Evolutionary conservation across 35 echinoderm and acorn worm genomes (phyloP), one percentile per base, ranked within the genome.

Genomic region (Patiria miniata): DNA sequence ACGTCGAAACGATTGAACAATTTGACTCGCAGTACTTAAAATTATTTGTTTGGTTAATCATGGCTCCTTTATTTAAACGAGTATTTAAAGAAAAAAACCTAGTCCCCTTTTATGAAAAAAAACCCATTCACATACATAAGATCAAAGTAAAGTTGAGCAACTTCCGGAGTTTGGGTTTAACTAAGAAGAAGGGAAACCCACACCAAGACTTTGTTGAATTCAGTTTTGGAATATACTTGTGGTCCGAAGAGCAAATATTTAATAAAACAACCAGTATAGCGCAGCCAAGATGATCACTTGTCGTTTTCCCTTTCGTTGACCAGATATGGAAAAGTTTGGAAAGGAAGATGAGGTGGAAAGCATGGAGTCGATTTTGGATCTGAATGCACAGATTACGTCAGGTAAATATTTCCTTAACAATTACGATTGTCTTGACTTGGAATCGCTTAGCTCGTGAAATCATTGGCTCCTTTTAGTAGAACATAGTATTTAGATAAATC

Each of bases 291-390:
- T 39, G 15, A 40, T 80, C 1, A 28, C 50, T 81, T 51, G 21
- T 33, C 1, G n/a, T n/a, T n/a, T n/a, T 52, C 1, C 26, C 38
- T 82, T 51, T 52, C 5, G 32, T 30, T 78, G 1, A 4, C 16
- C 80, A 82, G 88, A 90, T 15, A 40, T 90, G 57, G 51, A 2
- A 10, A 83, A 36, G 26, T 83, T 83, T 77, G 88, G 88, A 10
- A 90, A 33, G 14, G 26, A 82, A 37, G 33, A 76, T 21, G 88
- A 90, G 29, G 88, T 83, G n/a, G 88, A 52, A 36, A 90, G 52
- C 47, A 76, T 90, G 79, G 88, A 77, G 21, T 51, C 51, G 10
- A 90, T 90, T 16, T 39, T 90, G 33, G 12, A 54, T 83, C 79
- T 83, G 51, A 83, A 90, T 77, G 15, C 6, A 6, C 82, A 90